These are phyloP conservation scores for Stegana nigrithorax DNA, from an alignment of 2,888 invertebrate genomes.

Conservation along the genomic window DNA sequence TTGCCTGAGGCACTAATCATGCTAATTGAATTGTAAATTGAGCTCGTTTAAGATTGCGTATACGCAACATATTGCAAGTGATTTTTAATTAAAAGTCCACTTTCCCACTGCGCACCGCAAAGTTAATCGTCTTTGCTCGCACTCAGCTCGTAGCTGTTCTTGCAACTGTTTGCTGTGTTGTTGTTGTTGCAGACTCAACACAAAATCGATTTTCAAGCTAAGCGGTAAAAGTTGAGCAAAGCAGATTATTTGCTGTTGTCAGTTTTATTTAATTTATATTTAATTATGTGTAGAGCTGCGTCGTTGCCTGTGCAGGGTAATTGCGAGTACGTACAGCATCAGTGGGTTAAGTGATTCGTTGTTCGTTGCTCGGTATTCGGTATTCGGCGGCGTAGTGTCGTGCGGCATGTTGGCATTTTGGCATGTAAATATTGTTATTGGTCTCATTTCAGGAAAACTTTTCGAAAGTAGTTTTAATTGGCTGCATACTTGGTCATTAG, in stretches of 20 bases:
- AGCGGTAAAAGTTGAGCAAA: slow-evolving; percentile 10
- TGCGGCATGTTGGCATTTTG: no score
- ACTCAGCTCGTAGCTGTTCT: slow-evolving; percentile 33
- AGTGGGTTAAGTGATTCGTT: no score
- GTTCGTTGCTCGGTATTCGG: no score
- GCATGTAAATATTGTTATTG: no score
- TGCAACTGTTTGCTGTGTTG: slow-evolving; percentile 11
- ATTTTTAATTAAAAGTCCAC: slow-evolving; percentile 60
- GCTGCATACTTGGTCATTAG: no score
- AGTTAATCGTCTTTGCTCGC: slow-evolving; percentile 42
- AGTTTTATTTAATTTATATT: slow-evolving; percentile 34
- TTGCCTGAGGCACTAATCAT: no score
- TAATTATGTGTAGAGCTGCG: slow-evolving; percentile 37
- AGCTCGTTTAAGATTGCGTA: slow-evolving; percentile 47
- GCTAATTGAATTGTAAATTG: no score
- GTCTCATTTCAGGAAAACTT: no score
- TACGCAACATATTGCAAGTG: slow-evolving; percentile 60
- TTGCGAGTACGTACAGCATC: no score
- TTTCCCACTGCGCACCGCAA: slow-evolving; percentile 43
- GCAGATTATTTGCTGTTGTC: slow-evolving; percentile 1
- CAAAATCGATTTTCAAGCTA: slow-evolving; percentile 48
- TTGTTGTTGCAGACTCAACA: not conserved
- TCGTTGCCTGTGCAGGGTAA: no score
- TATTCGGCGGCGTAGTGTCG: no score
- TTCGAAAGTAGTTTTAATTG: no score